These are phyloP conservation scores for Caloenas nicobarica DNA, from an alignment of 2,113 vertebrate genomes.

Conservation along the genomic window DNA sequence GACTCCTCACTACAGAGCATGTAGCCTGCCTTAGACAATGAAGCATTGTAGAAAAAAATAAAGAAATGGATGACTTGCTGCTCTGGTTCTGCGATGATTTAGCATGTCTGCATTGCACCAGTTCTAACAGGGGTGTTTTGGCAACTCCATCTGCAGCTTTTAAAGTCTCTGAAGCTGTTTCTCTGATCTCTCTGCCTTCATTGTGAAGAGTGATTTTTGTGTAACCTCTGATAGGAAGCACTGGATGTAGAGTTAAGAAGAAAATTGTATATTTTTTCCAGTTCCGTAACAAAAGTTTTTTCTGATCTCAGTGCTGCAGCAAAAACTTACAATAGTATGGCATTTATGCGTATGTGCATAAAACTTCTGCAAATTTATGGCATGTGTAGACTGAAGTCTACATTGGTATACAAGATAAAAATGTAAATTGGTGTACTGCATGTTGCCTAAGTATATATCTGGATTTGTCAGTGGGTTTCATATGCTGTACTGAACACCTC, in stretches of 20 bases:
- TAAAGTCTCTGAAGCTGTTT: neutral
- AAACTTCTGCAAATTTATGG: neutral
- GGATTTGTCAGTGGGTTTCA: neutral
- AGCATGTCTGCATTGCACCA: neutral
- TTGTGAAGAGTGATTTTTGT: neutral
- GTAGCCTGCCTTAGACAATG: neutral
- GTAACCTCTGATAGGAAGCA: neutral
- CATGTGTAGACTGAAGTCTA: neutral
- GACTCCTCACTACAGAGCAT: neutral
- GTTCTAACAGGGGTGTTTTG: neutral
- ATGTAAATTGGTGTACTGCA: neutral
- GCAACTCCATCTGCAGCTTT: neutral
- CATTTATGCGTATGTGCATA: neutral
- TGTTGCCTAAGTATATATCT: neutral
- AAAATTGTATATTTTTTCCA: neutral
- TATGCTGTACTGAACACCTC: neutral
- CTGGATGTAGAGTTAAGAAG: neutral
- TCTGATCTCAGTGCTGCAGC: neutral
- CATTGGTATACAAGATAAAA: rapidly evolving
- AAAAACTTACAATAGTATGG: neutral
- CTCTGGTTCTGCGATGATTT: neutral
- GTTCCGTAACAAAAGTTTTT: neutral
- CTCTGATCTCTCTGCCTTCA: neutral
- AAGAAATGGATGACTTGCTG: neutral
- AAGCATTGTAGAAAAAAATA: neutral